A percentile compares a stretch with the other conserved stretches of the same genome.
Evolutionary conservation across 2,888 invertebrate species (phyloP).

Genomic region (Xestia c-nigrum): DNA sequence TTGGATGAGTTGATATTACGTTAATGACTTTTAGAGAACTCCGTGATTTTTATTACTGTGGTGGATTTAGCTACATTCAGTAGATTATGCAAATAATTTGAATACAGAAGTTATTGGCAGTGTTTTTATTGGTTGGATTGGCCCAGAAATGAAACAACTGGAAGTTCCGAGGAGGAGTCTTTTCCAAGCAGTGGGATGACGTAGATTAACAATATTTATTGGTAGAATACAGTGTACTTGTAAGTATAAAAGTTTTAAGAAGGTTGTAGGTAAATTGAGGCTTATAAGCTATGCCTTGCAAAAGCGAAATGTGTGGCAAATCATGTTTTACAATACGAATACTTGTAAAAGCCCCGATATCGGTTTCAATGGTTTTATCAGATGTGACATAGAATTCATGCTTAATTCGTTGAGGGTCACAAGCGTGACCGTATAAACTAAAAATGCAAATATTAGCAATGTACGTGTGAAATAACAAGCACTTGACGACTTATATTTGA

Average conservation of each 20-base stretch:
- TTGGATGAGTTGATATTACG: not conserved
- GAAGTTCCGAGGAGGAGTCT: too few species aligned
- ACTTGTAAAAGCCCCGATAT: not conserved
- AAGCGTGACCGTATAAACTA: slow-evolving; percentile 10
- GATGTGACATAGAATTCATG: too few species aligned
- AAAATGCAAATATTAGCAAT: slow-evolving; percentile 16
- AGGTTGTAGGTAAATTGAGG: not conserved
- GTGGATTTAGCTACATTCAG: not conserved
- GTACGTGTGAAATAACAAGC: slow-evolving; percentile 11
- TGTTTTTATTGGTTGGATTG: not conserved
- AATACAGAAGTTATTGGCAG: not conserved
- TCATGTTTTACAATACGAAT: not conserved
- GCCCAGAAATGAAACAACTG: too few species aligned
- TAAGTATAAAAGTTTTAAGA: not conserved
- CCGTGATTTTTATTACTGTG: not conserved
- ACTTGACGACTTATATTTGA: slow-evolving; percentile 18
- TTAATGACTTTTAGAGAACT: slow-evolving; percentile 7
- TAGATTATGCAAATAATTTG: too few species aligned
- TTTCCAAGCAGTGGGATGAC: too few species aligned
- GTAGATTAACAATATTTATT: too few species aligned
- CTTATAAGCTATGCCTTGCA: not conserved
- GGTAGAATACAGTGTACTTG: not conserved
- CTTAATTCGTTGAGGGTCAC: not conserved
- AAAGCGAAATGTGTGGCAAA: not conserved
- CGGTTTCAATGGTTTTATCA: not conserved